phyloP scores from a whole-genome alignment of 2,888 invertebrate species.

The Apodemia hepburni region DNA sequence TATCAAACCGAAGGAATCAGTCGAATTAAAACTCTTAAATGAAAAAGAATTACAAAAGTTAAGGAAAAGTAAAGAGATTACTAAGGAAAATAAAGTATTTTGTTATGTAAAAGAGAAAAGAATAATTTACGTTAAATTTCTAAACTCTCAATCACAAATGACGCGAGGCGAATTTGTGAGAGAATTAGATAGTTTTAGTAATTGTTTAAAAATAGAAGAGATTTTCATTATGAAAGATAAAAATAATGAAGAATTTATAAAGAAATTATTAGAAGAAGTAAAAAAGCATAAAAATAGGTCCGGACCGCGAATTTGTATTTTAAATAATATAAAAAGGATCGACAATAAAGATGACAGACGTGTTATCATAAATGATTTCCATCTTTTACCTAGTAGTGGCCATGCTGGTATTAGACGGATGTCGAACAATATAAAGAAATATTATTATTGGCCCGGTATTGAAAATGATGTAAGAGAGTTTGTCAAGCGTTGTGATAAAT shows the following conservation, averaged over 20 bases:
- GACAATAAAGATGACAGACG: constrained; percentile 26
- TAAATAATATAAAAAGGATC: constrained; percentile 25
- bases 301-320: constrained; percentile 19
- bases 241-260: constrained; percentile 25
- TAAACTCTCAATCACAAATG: constrained; percentile 17
- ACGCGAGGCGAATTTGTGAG: constrained; percentile 25
- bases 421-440: constrained; percentile 32
- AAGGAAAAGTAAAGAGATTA: constrained; percentile 12
- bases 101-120: constrained; percentile 16
- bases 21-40: constrained; percentile 19
- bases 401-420: constrained; percentile 32
- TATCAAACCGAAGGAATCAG: constrained; percentile 24
- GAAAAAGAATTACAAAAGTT: constrained; percentile 15
- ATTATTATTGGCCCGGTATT: constrained; percentile 31
- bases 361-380: constrained; percentile 31
- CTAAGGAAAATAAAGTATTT: constrained; percentile 19
- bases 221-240: constrained; percentile 27
- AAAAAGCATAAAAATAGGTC: constrained; percentile 23
- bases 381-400: constrained; percentile 30
- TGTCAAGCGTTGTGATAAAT: constrained; percentile 27
- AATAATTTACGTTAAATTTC: constrained; percentile 19
- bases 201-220: constrained; percentile 22
- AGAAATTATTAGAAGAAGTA: constrained; percentile 25
- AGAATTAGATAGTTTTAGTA: constrained; percentile 22
- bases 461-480: constrained; percentile 26